Base-by-base conservation (phyloP, 2,888 invertebrate genomes). In the Oscheius sp. region DNA sequence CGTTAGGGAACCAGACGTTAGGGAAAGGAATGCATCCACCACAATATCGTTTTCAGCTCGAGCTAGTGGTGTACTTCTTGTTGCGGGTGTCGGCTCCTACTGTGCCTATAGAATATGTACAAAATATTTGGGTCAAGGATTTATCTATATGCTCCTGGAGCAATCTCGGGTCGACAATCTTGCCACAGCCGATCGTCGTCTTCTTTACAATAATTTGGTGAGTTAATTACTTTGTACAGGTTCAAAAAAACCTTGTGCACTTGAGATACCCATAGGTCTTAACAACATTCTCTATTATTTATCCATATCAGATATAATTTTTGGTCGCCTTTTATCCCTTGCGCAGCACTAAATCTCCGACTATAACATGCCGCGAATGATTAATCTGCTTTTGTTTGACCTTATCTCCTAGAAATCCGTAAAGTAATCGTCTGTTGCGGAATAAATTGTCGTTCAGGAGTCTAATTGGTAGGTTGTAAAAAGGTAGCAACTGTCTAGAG, bases 61-160 rank as follows among this genome's bases (percentile, higher is more conserved):
- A 65, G 80, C 84, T 14, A 79, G 80, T 47, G 82, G 84, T 36
- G 78, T 84, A 2, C 73, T 84, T n/a, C 74, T 84, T 24, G 78
- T 85, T 22, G 83, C 80, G 51, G 83, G 84, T n/a, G 80, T 85
- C 38, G 84, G 84, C 22, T 84, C 82, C n/a, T 84, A 84, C 68
- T 80, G 80, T 51, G 84, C 83, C 33, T 84, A 84, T 65, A 68
- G 84, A 30, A 77, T 84, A 17, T 80, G 80, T 38, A 73, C 75
- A 6, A 74, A 77, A 30, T 73, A 73, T 38, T 68, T 76, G 17
- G 72, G 73, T 22, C 66, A 72, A n/a, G 47, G 69, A 28, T 70
- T 83, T 67, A 78, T 83, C 2, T 83, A 81, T 72, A 80, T 80
- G 63, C 66, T 84, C 28, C 50, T 83, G 50, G 83, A 83, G 63